Evolutionary conservation across 2,113 vertebrate species (phyloP).

Genomic region (Syngnathus floridae): DNA sequence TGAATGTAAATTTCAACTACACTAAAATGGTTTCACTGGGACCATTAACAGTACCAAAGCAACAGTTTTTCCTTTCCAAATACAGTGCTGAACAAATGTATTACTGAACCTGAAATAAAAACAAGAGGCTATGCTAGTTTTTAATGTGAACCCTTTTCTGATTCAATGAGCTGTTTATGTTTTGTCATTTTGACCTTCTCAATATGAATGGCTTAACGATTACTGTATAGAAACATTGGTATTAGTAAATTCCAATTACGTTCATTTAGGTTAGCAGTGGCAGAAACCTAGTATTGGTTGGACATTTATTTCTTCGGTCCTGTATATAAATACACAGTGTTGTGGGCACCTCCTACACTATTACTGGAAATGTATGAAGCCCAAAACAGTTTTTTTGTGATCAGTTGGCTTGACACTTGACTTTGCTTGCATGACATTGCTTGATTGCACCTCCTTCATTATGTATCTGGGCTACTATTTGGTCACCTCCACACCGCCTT

Average conservation of each 20-base stretch:
- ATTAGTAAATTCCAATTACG: background rate
- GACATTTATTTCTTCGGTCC: background rate
- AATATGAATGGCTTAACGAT: background rate
- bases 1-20: conserved; percentile 47
- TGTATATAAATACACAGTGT: background rate
- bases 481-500: conserved; percentile 44
- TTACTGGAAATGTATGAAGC: background rate
- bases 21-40: conserved; percentile 34
- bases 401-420: conserved; percentile 32
- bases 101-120: background rate
- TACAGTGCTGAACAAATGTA: background rate
- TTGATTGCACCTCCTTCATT: conserved; percentile 73
- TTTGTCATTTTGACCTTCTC: background rate
- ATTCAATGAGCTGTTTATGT: background rate
- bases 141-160: background rate
- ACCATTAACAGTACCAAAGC: background rate
- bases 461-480: conserved; percentile 49
- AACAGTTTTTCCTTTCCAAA: background rate
- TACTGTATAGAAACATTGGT: no score
- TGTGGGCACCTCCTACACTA: background rate
- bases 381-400: background rate
- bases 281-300: background rate
- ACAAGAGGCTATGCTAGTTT: background rate
- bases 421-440: conserved; percentile 45
- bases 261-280: background rate